A percentile compares a stretch with the other conserved stretches of the same genome.
Evolutionary conservation across 2,888 invertebrate species (phyloP).

Genomic region (Vesta saturnalis): DNA sequence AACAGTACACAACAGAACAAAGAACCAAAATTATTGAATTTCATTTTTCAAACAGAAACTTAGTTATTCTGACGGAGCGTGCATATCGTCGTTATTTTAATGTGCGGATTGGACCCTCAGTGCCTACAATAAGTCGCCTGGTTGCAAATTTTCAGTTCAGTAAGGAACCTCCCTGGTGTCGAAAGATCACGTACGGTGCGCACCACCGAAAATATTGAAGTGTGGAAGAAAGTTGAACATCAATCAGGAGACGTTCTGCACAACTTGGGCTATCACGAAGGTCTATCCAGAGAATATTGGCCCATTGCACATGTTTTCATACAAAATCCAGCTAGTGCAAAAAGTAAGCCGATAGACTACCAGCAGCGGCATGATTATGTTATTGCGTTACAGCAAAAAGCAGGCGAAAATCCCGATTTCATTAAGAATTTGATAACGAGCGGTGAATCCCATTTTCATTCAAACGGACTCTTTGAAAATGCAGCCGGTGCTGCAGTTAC

Average conservation of each 20-base stretch:
- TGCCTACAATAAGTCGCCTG: too few relatives aligned
- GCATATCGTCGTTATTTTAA: too few relatives aligned
- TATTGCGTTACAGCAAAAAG: neutral
- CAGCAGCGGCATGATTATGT: neutral
- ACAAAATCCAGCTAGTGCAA: neutral
- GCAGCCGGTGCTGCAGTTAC: neutral
- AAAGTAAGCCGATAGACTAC: neutral
- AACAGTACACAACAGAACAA: too few relatives aligned
- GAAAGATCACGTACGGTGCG: too few relatives aligned
- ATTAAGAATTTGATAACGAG: neutral
- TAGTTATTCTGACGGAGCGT: too few relatives aligned
- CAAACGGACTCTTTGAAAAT: neutral
- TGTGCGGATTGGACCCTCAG: too few relatives aligned
- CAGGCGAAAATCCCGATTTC: neutral
- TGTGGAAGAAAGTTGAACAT: constrained; percentile 31
- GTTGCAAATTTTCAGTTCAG: too few relatives aligned
- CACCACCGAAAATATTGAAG: constrained; percentile 24
- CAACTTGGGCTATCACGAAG: constrained; percentile 22
- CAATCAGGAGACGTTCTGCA: constrained; percentile 36
- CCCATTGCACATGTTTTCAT: neutral
- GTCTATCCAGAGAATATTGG: constrained; percentile 30
- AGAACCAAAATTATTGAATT: too few relatives aligned
- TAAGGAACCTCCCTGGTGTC: too few relatives aligned
- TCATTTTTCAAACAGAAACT: too few relatives aligned
- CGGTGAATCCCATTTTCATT: too few relatives aligned